These are phyloP conservation scores for Catharus fuscescens DNA, from an alignment of 2,113 vertebrate genomes.

Conservation along the genomic window DNA sequence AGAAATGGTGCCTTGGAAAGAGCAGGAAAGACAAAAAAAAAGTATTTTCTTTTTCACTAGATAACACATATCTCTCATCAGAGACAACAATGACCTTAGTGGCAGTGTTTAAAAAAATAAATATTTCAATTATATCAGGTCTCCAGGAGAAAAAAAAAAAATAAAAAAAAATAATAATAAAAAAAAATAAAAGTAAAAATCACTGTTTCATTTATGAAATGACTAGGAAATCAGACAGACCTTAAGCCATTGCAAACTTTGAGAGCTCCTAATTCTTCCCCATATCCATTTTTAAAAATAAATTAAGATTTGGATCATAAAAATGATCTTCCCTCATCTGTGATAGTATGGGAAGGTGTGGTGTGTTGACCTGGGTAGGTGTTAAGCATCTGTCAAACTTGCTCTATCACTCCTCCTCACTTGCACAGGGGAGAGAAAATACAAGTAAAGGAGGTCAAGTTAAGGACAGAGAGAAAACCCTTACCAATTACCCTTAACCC, in stretches of 20 bases:
- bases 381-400: background rate
- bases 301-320: background rate
- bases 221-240: background rate
- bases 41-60: background rate
- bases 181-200: background rate
- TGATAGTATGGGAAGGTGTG: background rate
- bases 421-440: background rate
- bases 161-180: background rate
- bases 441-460: fast-evolving
- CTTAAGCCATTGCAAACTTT: background rate
- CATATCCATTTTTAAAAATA: fast-evolving
- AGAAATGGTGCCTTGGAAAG: background rate
- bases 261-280: background rate
- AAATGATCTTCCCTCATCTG: background rate
- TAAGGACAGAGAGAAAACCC: background rate
- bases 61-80: background rate
- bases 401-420: fast-evolving
- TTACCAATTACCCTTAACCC: background rate
- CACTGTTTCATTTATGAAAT: background rate
- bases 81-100: background rate
- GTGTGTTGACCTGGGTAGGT: background rate
- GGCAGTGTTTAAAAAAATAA: background rate
- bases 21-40: background rate
- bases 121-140: background rate
- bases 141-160: background rate